These are phyloP conservation scores for Willowsia nigromaculata DNA, from an alignment of 2,888 invertebrate genomes.

Conservation along the genomic window DNA sequence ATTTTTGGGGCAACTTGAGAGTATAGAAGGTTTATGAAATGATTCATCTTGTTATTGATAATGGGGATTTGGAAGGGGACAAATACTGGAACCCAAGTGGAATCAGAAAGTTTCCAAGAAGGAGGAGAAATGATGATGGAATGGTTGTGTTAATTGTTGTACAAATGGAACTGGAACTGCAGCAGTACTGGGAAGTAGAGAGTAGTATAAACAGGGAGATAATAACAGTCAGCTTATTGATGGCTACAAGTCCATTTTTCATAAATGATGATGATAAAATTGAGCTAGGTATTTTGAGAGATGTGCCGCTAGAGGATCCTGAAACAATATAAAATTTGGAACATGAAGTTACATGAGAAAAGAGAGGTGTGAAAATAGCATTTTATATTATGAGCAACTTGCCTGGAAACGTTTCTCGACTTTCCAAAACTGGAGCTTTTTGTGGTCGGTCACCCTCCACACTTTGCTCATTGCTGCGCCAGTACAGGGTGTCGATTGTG, in stretches of 20 bases:
- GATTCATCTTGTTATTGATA: no score
- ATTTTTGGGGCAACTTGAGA: no score
- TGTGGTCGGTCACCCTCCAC: slow-evolving; percentile 88
- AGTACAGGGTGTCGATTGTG: slow-evolving; percentile 83
- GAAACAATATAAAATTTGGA: background rate
- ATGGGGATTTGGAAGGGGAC: no score
- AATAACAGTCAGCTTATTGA: background rate
- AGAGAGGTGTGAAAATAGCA: background rate
- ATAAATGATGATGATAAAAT: background rate
- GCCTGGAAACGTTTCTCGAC: slow-evolving; percentile 83
- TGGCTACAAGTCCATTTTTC: background rate
- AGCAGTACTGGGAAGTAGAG: no score
- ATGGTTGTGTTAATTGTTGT: no score
- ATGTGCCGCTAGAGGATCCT: background rate
- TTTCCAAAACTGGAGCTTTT: slow-evolving; percentile 88
- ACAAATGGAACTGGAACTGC: no score
- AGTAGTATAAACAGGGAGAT: background rate
- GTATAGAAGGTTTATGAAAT: no score
- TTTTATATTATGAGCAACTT: background rate
- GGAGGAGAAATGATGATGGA: no score
- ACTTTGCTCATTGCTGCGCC: slow-evolving; percentile 89
- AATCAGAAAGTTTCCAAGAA: no score
- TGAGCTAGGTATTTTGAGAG: background rate
- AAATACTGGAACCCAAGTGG: no score
- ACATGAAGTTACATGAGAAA: background rate